phyloP scores from a whole-genome alignment of 2,888 invertebrate species.

The Pachymerium ferrugineum region DNA sequence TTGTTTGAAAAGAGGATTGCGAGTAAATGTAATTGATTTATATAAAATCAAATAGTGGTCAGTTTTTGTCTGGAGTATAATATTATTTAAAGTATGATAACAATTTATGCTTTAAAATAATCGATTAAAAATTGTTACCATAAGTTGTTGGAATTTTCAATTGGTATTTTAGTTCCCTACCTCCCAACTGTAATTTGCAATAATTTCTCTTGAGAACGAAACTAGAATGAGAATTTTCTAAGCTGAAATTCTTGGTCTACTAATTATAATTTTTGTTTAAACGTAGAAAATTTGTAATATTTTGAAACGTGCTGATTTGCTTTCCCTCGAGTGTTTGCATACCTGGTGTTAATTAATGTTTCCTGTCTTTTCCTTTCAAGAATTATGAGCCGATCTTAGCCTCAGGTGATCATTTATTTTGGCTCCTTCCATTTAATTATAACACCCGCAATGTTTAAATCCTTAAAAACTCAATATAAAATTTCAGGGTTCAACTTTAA shows the following conservation, averaged over 20 bases:
- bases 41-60: too few species aligned
- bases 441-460: too few species aligned
- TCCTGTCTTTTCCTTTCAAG: not conserved
- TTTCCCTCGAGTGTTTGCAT: not conserved
- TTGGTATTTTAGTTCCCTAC: not conserved
- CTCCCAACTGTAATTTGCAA: not conserved
- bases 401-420: slow-evolving; percentile 17
- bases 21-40: too few species aligned
- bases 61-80: too few species aligned
- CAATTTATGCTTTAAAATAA: not conserved
- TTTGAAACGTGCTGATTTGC: not conserved
- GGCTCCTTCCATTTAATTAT: too few species aligned
- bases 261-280: too few species aligned
- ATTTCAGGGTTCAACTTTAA: too few species aligned
- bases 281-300: not conserved
- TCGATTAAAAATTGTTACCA: not conserved
- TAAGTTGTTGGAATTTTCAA: not conserved
- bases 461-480: too few species aligned
- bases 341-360: not conserved
- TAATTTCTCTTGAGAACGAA: not conserved
- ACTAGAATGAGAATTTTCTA: not conserved
- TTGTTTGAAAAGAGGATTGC: too few species aligned
- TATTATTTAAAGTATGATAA: not conserved
- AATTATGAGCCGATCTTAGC: slow-evolving; percentile 20
- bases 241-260: too few species aligned